Base-by-base conservation (phyloP, 2,888 invertebrate genomes). In the Caenorhabditis sp. region DNA sequence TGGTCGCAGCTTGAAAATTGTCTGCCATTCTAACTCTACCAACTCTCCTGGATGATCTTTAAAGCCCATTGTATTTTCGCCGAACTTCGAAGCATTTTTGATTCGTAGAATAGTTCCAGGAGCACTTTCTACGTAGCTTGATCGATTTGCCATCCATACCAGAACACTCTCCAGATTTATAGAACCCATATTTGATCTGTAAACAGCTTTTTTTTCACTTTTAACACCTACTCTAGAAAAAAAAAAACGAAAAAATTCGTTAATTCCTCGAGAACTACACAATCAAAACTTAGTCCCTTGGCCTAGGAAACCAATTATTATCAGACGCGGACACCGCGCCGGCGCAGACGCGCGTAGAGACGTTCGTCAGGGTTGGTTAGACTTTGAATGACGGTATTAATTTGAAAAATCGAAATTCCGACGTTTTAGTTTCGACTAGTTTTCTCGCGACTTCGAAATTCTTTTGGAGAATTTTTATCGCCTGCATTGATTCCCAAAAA, bases 31-130 rank as follows among this genome's bases (percentile, higher is more conserved):
- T 0, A 76, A 37, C n/a, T 72, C 68, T 0, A 68, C 51, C 0
- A 81, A 58, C 5, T 76, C 64, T 23, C 78, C 81, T 19, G 58
- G 55, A 0, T 69, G 69, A 61, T 81, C 78, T 26, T 68, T 62
- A 62, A 80, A 74, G 74, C 80, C 80, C 54, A 66, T 60, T 14
- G 68, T 36, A 53, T 77, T 79, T 55, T 75, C 75, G 37, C 74
- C 78, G 51, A 81, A 67, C 43, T 78, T 77, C 8, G 68, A 62
- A 0, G 72, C 68, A 14, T 73, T 65, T 60, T 81, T 77, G 37
- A 78, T 72, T 6, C 81, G 73, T 37, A 78, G 68, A 17, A 69
- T 69, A 1, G 69, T 66, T 49, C 69, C 64, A 31, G 66, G 69
- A 50, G 72, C 64, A n/a, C 50, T 66, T 31, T 66, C 67, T 24